Conservation (phyloP, 2,888 invertebrate genomes). For the Drosophila flavopinicola region DNA sequence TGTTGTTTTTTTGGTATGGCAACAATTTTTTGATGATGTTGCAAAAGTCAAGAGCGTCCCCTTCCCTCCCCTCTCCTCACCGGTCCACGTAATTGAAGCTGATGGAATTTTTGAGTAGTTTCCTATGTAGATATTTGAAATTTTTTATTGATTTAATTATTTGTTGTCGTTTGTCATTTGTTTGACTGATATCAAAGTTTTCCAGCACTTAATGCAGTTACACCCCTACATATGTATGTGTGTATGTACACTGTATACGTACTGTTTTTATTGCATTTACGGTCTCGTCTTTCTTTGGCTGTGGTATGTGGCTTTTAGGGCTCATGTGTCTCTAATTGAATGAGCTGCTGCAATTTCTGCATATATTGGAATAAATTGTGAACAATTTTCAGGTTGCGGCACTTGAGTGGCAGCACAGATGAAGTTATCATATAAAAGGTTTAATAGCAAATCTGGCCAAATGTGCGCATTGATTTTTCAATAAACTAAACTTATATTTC, state of each 20-base stretch:
- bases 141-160: conserved; percentile 78
- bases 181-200: conserved; percentile 37
- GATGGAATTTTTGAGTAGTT: conserved; percentile 74
- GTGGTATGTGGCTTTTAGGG: conserved; percentile 20
- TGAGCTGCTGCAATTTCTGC: conserved; percentile 6
- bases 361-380: conserved; percentile 13
- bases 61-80: conserved; percentile 5
- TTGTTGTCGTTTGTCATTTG: conserved; percentile 43
- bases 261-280: conserved; percentile 33
- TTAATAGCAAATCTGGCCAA: not conserved
- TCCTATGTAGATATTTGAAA: conserved; percentile 65
- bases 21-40: conserved; percentile 76
- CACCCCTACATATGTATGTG: not conserved
- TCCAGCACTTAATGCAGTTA: conserved; percentile 33
- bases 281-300: conserved; percentile 21
- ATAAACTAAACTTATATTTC: no score
- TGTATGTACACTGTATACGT: no score
- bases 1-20: conserved; percentile 55
- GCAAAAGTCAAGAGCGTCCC: conserved; percentile 58
- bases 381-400: conserved; percentile 5
- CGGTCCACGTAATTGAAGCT: conserved; percentile 68
- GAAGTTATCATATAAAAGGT: not conserved
- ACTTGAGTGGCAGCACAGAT: conserved; percentile 7
- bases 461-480: not conserved
- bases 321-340: conserved; percentile 22